Conservation (phyloP, 1,140 invertebrate genomes). For the Drosophila lini region DNA sequence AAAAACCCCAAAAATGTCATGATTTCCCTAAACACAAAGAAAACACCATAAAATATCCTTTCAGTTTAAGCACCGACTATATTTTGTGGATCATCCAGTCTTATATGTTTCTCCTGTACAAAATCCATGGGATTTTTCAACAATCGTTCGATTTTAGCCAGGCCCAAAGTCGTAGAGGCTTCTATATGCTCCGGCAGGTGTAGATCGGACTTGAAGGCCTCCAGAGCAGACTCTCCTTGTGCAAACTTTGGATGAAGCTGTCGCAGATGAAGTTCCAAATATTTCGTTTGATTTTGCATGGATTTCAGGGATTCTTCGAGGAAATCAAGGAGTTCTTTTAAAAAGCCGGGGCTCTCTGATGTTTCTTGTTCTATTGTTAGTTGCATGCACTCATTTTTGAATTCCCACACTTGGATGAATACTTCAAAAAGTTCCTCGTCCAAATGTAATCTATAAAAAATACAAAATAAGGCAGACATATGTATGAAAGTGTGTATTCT, state of each 20-base stretch:
- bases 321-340: constrained; percentile 7
- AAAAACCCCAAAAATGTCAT: background rate
- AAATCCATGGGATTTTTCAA: background rate
- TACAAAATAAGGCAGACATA: background rate
- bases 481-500: background rate
- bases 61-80: background rate
- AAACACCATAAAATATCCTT: background rate
- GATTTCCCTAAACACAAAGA: background rate
- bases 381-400: background rate
- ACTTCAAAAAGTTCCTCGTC: background rate
- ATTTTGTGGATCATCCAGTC: background rate
- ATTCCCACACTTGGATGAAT: background rate
- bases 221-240: background rate
- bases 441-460: constrained; percentile 1
- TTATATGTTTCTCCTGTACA: background rate
- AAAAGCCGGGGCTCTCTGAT: background rate
- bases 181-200: constrained; percentile 1
- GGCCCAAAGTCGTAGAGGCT: background rate
- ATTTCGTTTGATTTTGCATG: constrained; percentile 10
- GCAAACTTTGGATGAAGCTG: constrained; percentile 4
- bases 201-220: constrained; percentile 1
- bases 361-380: background rate
- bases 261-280: constrained; percentile 6
- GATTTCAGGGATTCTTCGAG: background rate
- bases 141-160: constrained; percentile 17